Evolutionary conservation across 2,113 vertebrate species (phyloP).

Genomic region (Prunella himalayana): DNA sequence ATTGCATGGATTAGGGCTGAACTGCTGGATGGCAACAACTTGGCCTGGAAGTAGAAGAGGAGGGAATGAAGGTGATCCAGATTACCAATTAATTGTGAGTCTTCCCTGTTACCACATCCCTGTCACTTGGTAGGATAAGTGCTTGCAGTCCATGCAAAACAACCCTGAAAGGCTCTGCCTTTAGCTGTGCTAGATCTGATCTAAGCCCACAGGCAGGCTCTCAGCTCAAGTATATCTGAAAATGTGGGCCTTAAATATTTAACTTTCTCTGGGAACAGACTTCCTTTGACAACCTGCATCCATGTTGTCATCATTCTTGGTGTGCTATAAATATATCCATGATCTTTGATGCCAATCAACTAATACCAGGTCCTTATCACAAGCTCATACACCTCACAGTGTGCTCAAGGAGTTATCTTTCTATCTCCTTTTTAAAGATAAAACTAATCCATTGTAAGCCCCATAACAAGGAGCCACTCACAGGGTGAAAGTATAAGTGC

Average conservation of each 20-base stretch:
- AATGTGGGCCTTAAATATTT: not conserved
- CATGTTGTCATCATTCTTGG: not conserved
- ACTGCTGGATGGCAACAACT: not conserved
- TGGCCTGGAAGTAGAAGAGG: not conserved
- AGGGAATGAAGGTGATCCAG: not conserved
- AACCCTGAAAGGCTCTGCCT: not conserved
- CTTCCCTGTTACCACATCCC: not conserved
- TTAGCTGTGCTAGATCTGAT: not conserved
- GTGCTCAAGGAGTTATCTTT: not conserved
- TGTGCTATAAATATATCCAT: not conserved
- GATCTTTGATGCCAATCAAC: not conserved
- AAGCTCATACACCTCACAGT: not conserved
- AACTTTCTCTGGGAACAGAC: not conserved
- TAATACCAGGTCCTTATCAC: not conserved
- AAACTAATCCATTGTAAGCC: conserved; percentile 19
- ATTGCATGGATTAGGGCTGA: not conserved
- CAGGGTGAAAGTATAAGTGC: not conserved
- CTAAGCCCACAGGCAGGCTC: not conserved
- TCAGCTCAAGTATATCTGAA: not conserved
- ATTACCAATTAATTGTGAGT: not conserved
- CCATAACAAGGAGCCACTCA: not conserved
- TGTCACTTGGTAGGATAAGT: not conserved
- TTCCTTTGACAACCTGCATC: not conserved
- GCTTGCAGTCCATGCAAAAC: not conserved
- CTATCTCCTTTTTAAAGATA: not conserved